Evolutionary conservation across 2,797 vertebrate genomes (phyloP).

Genomic region (Poecilia picta): DNA sequence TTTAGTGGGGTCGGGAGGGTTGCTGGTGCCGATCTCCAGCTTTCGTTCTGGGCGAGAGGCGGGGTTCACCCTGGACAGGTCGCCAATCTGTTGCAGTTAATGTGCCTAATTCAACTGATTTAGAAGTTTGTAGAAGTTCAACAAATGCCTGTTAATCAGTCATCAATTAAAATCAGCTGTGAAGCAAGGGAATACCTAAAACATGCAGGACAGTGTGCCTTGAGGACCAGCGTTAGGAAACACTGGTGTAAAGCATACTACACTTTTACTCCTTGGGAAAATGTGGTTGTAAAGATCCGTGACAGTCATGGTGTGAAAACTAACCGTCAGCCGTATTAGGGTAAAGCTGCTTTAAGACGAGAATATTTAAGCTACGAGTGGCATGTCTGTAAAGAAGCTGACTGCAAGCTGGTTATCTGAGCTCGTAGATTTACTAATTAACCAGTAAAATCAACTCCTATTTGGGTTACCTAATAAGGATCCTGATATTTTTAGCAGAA

Average conservation of each 20-base stretch:
- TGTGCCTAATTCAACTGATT: too few relatives aligned
- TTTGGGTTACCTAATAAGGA: background rate
- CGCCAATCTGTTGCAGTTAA: too few relatives aligned
- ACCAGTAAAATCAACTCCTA: background rate
- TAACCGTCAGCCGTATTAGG: background rate
- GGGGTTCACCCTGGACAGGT: too few relatives aligned
- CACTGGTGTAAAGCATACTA: background rate
- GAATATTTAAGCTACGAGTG: background rate
- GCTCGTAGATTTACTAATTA: background rate
- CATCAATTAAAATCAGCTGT: too few relatives aligned
- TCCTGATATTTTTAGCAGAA: background rate
- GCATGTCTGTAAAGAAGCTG: background rate
- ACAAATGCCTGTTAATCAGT: too few relatives aligned
- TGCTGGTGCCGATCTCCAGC: too few relatives aligned
- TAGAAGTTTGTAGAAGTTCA: too few relatives aligned
- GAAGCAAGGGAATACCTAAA: too few relatives aligned
- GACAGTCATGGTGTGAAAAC: background rate
- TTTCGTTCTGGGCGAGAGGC: too few relatives aligned
- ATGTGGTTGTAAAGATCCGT: background rate
- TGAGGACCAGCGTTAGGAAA: too few relatives aligned
- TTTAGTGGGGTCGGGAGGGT: too few relatives aligned
- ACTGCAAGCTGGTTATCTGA: background rate
- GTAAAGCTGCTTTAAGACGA: background rate
- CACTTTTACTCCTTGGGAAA: background rate
- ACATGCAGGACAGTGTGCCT: too few relatives aligned